Evolutionary conservation across 1,140 invertebrate species (phyloP).

Genomic region (Pseudomyrmex dendroicus): DNA sequence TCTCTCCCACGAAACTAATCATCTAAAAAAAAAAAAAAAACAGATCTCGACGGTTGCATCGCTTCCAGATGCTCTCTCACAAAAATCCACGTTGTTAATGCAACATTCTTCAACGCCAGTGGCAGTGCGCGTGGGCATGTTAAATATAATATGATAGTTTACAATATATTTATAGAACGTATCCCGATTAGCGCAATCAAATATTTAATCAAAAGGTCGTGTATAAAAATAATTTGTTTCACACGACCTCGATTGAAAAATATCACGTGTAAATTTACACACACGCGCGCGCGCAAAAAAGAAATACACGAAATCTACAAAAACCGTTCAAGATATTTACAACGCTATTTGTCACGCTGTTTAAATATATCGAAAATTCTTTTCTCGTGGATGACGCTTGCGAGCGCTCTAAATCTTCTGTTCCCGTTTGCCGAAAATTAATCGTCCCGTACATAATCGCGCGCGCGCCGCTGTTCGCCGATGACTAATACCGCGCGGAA

Average conservation of each 20-base stretch:
- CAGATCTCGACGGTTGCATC: conserved; percentile 24
- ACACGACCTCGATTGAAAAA: not conserved
- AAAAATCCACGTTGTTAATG: conserved; percentile 42
- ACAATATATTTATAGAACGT: too few species aligned
- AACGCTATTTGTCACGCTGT: not conserved
- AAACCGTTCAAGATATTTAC: not conserved
- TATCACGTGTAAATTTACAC: too few species aligned
- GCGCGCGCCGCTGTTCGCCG: not conserved
- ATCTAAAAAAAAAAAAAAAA: conserved; percentile 33
- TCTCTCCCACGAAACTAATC: conserved; percentile 1
- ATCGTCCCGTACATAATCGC: conserved; percentile 25
- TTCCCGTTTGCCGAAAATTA: conserved; percentile 29
- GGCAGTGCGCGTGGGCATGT: not conserved
- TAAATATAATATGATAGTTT: not conserved
- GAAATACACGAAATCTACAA: too few species aligned
- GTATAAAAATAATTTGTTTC: not conserved
- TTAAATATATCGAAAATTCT: not conserved
- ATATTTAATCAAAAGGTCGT: conserved; percentile 26
- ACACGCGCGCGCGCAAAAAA: too few species aligned
- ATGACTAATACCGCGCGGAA: conserved; percentile 48
- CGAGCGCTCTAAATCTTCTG: not conserved
- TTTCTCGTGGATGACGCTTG: conserved; percentile 3
- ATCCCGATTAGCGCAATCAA: not conserved
- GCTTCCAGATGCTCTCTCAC: conserved; percentile 57
- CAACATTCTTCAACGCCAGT: conserved; percentile 12